phyloP scores from a whole-genome alignment of 2,888 invertebrate species.

The Torymus texanus region DNA sequence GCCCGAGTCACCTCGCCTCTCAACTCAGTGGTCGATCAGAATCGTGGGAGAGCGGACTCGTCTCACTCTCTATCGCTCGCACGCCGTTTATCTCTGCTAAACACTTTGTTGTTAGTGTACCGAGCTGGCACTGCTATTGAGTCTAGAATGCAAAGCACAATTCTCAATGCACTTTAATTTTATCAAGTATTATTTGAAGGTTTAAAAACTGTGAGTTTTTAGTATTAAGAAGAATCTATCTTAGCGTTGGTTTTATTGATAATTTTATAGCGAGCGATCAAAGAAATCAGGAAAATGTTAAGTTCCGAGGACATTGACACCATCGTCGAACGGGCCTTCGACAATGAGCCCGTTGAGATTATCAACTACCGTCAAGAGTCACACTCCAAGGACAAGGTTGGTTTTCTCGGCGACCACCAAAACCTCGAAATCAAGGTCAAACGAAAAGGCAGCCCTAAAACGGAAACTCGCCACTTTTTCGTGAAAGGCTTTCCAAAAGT shows the following conservation, averaged over 20 bases:
- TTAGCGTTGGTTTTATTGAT: too few relatives aligned
- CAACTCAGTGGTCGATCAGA: not conserved
- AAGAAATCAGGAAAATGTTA: not conserved
- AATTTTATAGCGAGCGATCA: not conserved
- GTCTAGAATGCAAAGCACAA: too few relatives aligned
- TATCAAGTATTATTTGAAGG: too few relatives aligned
- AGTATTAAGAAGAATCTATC: too few relatives aligned
- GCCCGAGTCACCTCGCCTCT: not conserved
- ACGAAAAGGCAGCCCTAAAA: constrained; percentile 37
- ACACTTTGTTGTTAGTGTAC: too few relatives aligned
- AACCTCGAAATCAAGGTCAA: not conserved
- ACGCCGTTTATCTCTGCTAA: too few relatives aligned
- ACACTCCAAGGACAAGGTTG: constrained; percentile 65
- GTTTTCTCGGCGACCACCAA: constrained; percentile 61
- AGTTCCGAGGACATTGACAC: not conserved
- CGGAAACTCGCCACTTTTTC: constrained; percentile 74
- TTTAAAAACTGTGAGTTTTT: too few relatives aligned
- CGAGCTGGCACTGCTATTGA: too few relatives aligned
- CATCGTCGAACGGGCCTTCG: constrained; percentile 4
- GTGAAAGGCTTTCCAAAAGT: constrained; percentile 79
- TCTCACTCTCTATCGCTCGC: not conserved
- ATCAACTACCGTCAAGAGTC: constrained; percentile 6
- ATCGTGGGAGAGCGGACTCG: not conserved
- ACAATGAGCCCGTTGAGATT: not conserved
- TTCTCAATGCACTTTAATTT: too few relatives aligned